phyloP scores from a whole-genome alignment of 2,113 vertebrate genomes.

The Oplegnathus fasciatus region DNA sequence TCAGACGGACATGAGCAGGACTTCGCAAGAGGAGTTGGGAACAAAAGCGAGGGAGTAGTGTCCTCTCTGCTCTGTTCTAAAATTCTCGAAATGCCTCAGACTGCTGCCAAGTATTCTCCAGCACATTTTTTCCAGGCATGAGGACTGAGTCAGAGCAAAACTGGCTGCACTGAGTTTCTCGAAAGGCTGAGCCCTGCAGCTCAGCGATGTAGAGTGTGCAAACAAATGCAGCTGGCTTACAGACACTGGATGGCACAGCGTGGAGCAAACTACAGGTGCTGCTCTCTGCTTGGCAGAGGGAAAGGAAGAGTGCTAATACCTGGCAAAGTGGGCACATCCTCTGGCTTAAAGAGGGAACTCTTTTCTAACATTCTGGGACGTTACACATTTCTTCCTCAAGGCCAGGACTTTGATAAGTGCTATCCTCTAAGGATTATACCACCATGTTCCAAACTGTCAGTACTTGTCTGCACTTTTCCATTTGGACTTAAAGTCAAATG shows the following conservation, averaged over 20 bases:
- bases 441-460: slow-evolving; percentile 68
- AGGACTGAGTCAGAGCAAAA: slow-evolving; percentile 70
- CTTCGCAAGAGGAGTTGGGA: slow-evolving; percentile 43
- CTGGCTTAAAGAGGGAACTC: slow-evolving; percentile 58
- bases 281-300: slow-evolving; percentile 65
- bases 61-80: slow-evolving; percentile 65
- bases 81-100: slow-evolving; percentile 81
- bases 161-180: slow-evolving; percentile 62
- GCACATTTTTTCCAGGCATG: slow-evolving; percentile 73
- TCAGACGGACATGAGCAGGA: slow-evolving; percentile 80
- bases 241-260: slow-evolving; percentile 75
- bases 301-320: slow-evolving; percentile 63
- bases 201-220: slow-evolving; percentile 48
- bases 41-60: slow-evolving; percentile 59
- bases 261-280: slow-evolving; percentile 72
- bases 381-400: slow-evolving; percentile 72
- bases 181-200: slow-evolving; percentile 48
- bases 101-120: slow-evolving; percentile 77
- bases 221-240: slow-evolving; percentile 70
- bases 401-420: slow-evolving; percentile 73
- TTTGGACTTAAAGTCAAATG: slow-evolving; percentile 77
- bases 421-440: slow-evolving; percentile 74
- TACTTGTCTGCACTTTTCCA: slow-evolving; percentile 78
- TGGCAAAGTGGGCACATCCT: slow-evolving; percentile 71
- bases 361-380: slow-evolving; percentile 67